A percentile compares a stretch with the other conserved stretches of the same genome.
Evolutionary conservation across 2,888 invertebrate genomes (phyloP).

Genomic region (Ommatoiulus sabulosus): DNA sequence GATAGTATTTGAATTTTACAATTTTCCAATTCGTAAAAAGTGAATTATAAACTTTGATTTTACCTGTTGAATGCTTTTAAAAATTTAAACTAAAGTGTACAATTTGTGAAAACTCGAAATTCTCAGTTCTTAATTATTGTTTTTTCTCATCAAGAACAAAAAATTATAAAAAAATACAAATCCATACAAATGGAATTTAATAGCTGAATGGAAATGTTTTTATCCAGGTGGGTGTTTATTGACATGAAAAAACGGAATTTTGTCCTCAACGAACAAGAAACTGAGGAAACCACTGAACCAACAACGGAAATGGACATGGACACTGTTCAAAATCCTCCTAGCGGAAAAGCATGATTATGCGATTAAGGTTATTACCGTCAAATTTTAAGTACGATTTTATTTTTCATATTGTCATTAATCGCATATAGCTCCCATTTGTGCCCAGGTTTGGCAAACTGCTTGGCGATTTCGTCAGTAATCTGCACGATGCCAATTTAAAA

Average conservation of each 20-base stretch:
- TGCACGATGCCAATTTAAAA: neutral
- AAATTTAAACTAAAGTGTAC: no score
- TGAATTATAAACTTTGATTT: no score
- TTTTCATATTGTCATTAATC: neutral
- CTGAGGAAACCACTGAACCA: neutral
- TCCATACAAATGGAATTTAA: neutral
- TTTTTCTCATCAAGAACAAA: no score
- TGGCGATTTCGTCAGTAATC: neutral
- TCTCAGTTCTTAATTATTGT: no score
- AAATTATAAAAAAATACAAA: no score
- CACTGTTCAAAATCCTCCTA: neutral
- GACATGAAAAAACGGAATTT: constrained; percentile 48
- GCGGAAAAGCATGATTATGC: neutral
- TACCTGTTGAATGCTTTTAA: no score
- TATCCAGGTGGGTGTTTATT: constrained; percentile 50
- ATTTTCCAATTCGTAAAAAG: no score
- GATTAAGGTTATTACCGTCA: neutral
- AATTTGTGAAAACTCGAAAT: no score
- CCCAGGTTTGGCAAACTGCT: neutral
- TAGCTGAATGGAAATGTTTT: no score
- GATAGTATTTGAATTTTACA: no score
- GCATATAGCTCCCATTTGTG: neutral
- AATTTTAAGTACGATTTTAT: neutral
- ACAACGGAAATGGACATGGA: neutral
- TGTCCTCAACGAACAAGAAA: constrained; percentile 38